Conservation (phyloP, 2,888 invertebrate species). For the Rhamnusium bicolor region DNA sequence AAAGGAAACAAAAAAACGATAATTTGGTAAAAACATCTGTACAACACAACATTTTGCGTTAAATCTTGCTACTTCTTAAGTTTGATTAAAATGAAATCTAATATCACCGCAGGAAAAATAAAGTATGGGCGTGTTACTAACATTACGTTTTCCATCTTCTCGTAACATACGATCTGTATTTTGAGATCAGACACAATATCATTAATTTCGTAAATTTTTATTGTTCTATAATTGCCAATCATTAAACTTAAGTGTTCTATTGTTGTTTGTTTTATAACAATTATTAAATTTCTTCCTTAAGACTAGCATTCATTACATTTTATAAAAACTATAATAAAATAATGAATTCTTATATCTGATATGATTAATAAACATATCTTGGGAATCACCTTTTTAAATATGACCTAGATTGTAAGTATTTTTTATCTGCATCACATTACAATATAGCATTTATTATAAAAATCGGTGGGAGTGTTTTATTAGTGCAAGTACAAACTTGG, state of each 20-base stretch:
- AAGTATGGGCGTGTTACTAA: not conserved
- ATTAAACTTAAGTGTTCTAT: not conserved
- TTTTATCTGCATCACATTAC: not conserved
- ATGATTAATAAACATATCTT: not conserved
- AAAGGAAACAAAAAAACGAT: too few relatives aligned
- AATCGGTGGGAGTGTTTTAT: not conserved
- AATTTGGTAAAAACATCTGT: too few relatives aligned
- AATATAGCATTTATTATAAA: not conserved
- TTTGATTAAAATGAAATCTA: too few relatives aligned
- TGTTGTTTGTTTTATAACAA: not conserved
- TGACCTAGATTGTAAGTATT: constrained; percentile 3
- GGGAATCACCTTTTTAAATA: not conserved
- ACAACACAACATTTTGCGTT: too few relatives aligned
- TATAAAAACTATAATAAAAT: not conserved
- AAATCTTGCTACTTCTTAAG: too few relatives aligned
- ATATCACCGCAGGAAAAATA: not conserved
- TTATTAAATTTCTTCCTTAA: not conserved
- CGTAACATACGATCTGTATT: not conserved
- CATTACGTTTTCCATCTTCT: not conserved
- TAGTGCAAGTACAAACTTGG: constrained; percentile 1
- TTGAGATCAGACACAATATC: not conserved
- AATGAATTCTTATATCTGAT: not conserved
- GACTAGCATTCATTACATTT: not conserved
- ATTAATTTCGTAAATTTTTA: not conserved
- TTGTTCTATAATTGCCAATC: not conserved